Percentiles rank a stretch among this genome's conserved stretches.
Conservation (phyloP, 2,113 vertebrate species). For the Rhineura floridana region DNA sequence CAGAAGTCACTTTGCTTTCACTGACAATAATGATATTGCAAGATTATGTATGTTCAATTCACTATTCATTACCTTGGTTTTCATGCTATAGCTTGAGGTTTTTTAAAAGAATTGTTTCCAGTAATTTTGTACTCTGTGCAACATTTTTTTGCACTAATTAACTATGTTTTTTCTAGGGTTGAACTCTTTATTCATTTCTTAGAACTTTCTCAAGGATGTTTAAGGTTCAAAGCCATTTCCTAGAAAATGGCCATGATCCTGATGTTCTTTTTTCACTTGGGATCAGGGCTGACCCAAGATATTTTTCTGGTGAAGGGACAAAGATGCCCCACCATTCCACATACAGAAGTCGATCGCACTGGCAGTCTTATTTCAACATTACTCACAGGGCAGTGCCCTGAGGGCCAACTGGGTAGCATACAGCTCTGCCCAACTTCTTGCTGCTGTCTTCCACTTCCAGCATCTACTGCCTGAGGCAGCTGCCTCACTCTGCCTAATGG, state of each 20-base stretch:
- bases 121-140: neutral
- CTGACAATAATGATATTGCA: neutral
- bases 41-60: neutral
- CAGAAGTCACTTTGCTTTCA: constrained; percentile 16
- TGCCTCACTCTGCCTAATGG: no score
- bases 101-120: no score
- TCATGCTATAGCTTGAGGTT: neutral
- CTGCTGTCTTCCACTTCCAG: no score
- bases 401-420: no score
- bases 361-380: no score
- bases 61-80: neutral
- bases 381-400: no score
- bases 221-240: neutral
- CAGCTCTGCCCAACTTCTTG: no score
- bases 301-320: no score
- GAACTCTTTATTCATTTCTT: neutral
- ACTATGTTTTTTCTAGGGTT: neutral
- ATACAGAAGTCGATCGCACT: no score
- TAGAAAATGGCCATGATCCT: neutral
- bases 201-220: neutral
- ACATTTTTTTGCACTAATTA: neutral
- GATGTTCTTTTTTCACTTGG: neutral
- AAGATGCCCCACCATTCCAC: no score
- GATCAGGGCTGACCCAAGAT: no score
- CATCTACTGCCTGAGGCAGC: no score